Evolutionary conservation across 2,888 invertebrate species (phyloP).

Genomic region (Agonum fuliginosum): DNA sequence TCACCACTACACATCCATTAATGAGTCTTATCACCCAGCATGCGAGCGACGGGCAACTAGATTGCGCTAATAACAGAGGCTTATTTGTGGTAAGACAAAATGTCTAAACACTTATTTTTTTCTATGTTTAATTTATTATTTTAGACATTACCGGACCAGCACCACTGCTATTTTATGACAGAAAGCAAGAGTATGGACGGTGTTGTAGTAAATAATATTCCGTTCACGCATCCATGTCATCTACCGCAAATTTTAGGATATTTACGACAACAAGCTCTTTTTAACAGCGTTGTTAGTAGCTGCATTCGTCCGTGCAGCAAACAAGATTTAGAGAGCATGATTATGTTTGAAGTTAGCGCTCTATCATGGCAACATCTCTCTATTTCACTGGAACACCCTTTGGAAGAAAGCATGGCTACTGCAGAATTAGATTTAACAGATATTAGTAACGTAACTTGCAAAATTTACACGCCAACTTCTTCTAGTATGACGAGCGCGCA

Average conservation of each 20-base stretch:
- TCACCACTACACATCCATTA: slow-evolving; percentile 78
- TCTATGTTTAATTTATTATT: too few species aligned
- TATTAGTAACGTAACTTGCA: slow-evolving; percentile 85
- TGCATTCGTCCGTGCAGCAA: slow-evolving; percentile 90
- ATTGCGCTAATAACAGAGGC: slow-evolving; percentile 84
- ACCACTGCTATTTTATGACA: slow-evolving; percentile 95
- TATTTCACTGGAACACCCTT: slow-evolving; percentile 93
- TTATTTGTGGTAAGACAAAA: slow-evolving; percentile 91
- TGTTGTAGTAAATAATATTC: slow-evolving; percentile 85
- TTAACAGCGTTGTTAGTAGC: slow-evolving; percentile 91
- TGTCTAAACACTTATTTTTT: too few species aligned
- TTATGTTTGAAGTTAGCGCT: slow-evolving; percentile 95
- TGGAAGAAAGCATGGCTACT: slow-evolving; percentile 94
- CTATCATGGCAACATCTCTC: slow-evolving; percentile 92
- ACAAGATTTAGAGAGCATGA: slow-evolving; percentile 84
- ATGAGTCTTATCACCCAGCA: slow-evolving; percentile 87
- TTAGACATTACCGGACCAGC: slow-evolving; percentile 93
- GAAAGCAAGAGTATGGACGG: slow-evolving; percentile 86
- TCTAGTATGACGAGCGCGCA: slow-evolving; percentile 67
- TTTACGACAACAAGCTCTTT: slow-evolving; percentile 92
- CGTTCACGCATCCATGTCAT: slow-evolving; percentile 95
- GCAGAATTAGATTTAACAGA: slow-evolving; percentile 91
- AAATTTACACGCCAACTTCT: slow-evolving; percentile 80
- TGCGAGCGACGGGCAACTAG: slow-evolving; percentile 83
- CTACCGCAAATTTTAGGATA: slow-evolving; percentile 90